phyloP scores from a whole-genome alignment of 2,797 vertebrate genomes.

The Macropus fuliginosus region DNA sequence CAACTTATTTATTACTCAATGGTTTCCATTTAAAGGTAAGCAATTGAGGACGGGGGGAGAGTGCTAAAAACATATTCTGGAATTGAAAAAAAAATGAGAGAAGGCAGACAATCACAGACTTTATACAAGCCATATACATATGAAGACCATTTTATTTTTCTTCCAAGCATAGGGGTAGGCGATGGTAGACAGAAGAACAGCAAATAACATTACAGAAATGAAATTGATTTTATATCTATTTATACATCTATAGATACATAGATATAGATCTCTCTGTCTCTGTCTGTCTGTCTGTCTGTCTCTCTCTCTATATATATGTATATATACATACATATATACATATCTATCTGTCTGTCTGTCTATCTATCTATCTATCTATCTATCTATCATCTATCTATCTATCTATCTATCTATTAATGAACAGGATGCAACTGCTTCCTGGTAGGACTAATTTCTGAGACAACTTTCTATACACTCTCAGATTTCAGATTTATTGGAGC shows the following conservation, averaged over 20 bases:
- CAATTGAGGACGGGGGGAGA: rapidly evolving
- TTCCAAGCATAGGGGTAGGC: neutral
- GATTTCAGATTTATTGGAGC: neutral
- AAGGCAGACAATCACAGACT: neutral
- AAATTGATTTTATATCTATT: neutral
- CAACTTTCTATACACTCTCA: neutral
- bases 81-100: neutral
- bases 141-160: neutral
- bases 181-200: neutral
- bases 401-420: neutral
- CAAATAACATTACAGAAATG: neutral
- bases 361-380: too few relatives aligned
- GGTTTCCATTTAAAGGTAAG: neutral
- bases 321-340: too few relatives aligned
- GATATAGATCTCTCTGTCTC: too few relatives aligned
- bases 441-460: neutral
- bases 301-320: too few relatives aligned
- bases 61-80: neutral
- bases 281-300: too few relatives aligned
- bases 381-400: too few relatives aligned
- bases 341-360: too few relatives aligned
- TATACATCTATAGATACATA: too few relatives aligned
- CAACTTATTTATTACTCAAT: neutral
- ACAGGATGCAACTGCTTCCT: neutral
- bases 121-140: neutral